A percentile compares a stretch with the other conserved stretches of the same genome.
Evolutionary conservation across 2,113 vertebrate genomes (phyloP).

Genomic region (Psephotus haematonotus): DNA sequence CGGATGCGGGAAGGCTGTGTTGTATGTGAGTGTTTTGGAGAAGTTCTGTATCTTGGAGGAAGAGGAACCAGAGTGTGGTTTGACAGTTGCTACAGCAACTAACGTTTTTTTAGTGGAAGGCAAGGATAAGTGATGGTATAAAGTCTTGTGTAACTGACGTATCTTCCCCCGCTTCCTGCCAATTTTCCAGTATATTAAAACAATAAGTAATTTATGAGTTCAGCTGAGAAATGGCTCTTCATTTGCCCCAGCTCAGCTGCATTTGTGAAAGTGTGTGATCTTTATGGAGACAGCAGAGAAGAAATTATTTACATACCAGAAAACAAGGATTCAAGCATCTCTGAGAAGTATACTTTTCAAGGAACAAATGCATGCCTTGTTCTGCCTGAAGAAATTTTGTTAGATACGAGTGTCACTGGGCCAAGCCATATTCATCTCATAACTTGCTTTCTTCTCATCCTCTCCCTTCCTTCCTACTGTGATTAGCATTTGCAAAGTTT

Average conservation of each 20-base stretch:
- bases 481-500: not conserved
- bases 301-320: conserved; percentile 2
- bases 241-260: not conserved
- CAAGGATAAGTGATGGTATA: not conserved
- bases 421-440: not conserved
- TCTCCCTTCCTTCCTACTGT: rapidly evolving
- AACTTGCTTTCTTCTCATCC: not conserved
- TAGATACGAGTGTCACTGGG: not conserved
- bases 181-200: conserved; percentile 56
- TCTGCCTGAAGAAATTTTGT: not conserved
- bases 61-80: conserved; percentile 26
- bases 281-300: conserved; percentile 13
- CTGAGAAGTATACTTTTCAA: not conserved
- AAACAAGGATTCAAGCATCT: not conserved
- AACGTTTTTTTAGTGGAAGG: conserved; percentile 38
- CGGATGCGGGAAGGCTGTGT: not conserved
- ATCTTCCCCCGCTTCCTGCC: conserved; percentile 51
- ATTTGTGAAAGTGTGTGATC: not conserved
- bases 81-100: conserved; percentile 50
- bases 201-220: conserved; percentile 42
- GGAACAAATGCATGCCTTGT: not conserved
- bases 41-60: conserved; percentile 47
- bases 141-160: conserved; percentile 15
- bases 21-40: conserved; percentile 56
- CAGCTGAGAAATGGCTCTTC: not conserved